Base-by-base conservation (phyloP, 2,113 vertebrate genomes). In the Smithornis capensis region DNA sequence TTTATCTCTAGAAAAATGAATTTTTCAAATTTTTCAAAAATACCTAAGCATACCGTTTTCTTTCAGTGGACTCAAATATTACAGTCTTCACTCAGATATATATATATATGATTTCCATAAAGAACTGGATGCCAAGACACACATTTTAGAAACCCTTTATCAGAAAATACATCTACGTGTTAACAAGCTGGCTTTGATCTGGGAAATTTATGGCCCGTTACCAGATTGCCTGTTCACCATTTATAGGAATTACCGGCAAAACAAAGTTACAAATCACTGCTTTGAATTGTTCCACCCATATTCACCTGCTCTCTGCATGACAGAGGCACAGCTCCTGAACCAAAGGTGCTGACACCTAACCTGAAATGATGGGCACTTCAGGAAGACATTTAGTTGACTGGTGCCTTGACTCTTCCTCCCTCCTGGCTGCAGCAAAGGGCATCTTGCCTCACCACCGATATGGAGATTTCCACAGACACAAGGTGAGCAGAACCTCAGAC, bases 201-300 rank as follows among this genome's bases (percentile, higher is more conserved):
- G 22, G 23, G 47, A 70, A 75, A 75, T 69, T 55, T 28, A 17
- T 35, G 63, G 92, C 75, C 75, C 42, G 4, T 89, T 71, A 74
- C 57, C 73, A 73, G 60, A 78, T 28, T 14, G 22, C 67, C 69
- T 4, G 1, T 70, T 82, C 31, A 21, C 60, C 60, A 63, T 92
- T 92, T 50, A 87, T 49, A 86, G 78, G 69, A 92, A 87, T 56
- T 76, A 62, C 52, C 49, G 70, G 76, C 64, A 87, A 97, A 97
- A 94, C 19, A 57, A 81, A 94, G 83, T 62, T 89, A 93, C 35
- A 93, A 96, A 91, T 90, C 95, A 97, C n/a, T 76, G 90, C 92
- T 94, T 90, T 92, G 87, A 96, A 96, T 96, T 91, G 91, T 87
- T 63, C 88, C 12, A 49, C 52, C 90, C 94, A 78, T 93, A 35